Evolutionary conservation across 2,797 vertebrate genomes (phyloP).

Genomic region (Notoglanidium macrostoma): DNA sequence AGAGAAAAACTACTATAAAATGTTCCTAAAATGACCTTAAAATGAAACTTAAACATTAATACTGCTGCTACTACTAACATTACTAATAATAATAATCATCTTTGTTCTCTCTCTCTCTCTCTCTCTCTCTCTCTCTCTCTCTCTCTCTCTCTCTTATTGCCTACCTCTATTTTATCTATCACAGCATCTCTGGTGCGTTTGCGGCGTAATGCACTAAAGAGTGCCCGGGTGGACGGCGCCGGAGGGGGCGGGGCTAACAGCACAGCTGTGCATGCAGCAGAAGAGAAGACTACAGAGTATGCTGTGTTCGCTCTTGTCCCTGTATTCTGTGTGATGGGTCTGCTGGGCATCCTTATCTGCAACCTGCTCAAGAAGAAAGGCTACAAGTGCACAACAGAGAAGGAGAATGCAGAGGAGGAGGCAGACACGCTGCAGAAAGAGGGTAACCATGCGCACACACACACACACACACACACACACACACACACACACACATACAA

Average conservation of each 20-base stretch:
- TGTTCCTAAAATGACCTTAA: background rate
- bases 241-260: slow-evolving; percentile 66
- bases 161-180: background rate
- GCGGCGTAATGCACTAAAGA: slow-evolving; percentile 70
- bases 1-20: background rate
- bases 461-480: background rate
- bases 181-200: slow-evolving; percentile 53
- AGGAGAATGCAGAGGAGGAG: slow-evolving; percentile 79
- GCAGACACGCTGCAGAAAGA: slow-evolving; percentile 73
- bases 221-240: slow-evolving; percentile 9
- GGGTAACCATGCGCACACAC: slow-evolving; percentile 64
- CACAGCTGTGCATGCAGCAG: slow-evolving; percentile 74
- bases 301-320: slow-evolving; percentile 91
- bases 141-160: background rate
- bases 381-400: slow-evolving; percentile 85
- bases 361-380: slow-evolving; percentile 95
- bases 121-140: too few relatives aligned
- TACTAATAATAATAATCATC: background rate
- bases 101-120: too few relatives aligned
- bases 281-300: slow-evolving; percentile 83
- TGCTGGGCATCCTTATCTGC: slow-evolving; percentile 93
- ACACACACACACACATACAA: slow-evolving; percentile 12
- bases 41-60: background rate
- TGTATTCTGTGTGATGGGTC: slow-evolving; percentile 91
- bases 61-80: background rate